Evolutionary conservation across 2,797 vertebrate species (phyloP), one percentile per base, ranked within the genome.

Genomic region (Sebastes minor): DNA sequence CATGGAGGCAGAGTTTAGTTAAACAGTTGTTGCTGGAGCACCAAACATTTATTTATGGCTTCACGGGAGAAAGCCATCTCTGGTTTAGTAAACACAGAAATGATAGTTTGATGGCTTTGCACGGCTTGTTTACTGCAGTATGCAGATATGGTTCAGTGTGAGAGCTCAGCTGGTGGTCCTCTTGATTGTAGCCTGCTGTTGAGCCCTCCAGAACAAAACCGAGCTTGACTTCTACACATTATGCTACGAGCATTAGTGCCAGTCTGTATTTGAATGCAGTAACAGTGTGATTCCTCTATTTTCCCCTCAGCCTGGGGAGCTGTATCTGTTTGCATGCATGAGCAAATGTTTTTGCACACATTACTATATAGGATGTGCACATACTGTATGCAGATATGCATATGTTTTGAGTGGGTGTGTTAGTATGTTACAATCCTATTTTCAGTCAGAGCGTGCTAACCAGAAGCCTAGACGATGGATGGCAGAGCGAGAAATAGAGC

Each of bases 151-250:
- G 77, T 67, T 80, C 65, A n/a, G 73, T 27, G 73, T 25, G 62
- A 67, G 79, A 78, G 86, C 84, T 83, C 87, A 74, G 84, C 80
- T 71, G 86, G 86, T 88, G 91, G 70, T 71, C 81, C 56, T 73
- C 76, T 61, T 72, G 66, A 81, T 61, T 57, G 63, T 55, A 76
- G 72, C 64, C 28, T 56, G 82, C 79, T 73, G 68, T 71, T 27
- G 68, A 81, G 62, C 71, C 62, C 70, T 70, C 65, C n/a, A 57
- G 57, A 88, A 59, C 52, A 69, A 87, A 82, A 75, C 77, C 5
- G 9, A 71, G 55, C 32, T 86, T 18, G 42, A 70, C 81, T 82
- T 57, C 71, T 69, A 2, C 71, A 71, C 65, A 71, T 79, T 38
- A 52, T 53, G 64, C 84, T 76, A 3, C 20, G 3, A 76, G 75